Evolutionary conservation across 2,113 vertebrate species (phyloP), one percentile per base, ranked within the genome.

Genomic region (Saguinus imperator): DNA sequence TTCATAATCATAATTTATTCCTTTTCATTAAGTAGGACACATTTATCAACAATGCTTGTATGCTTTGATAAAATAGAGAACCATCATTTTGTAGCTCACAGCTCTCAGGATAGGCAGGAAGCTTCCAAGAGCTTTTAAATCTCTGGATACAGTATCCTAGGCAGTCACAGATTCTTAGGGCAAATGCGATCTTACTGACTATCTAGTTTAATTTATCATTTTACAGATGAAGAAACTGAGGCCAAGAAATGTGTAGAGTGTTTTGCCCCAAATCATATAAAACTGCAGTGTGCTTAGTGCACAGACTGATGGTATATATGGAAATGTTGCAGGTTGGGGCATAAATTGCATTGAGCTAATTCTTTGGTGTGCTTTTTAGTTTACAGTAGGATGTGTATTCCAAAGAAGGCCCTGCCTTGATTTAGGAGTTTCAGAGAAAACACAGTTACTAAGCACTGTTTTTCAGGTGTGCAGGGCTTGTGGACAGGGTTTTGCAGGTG

Each of bases 361-460:
- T 95, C 45, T 81, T 90, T 79, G 40, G 12, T 82, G 35, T 87
- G 32, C 40, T 85, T 61, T 80, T 84, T 84, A 55, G 50, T 82
- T 89, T 82, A 88, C 6, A 82, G 35, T 61, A 76, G 37, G 9
- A 58, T 87, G 2, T 72, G 1, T 73, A 25, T 97, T 61, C 58
- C 72, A 83, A 37, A 72, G 37, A 77, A 77, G 52, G 29, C 37
- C 35, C 18, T 82, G 27, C 12, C 7, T 43, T 87, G 68, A 93
- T 70, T 89, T 84, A 96, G 89, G 83, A 82, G 40, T 86, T 82
- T 93, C 52, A 92, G 57, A 70, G 72, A 82, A 79, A 88, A 50
- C 11, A 21, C 16, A 72, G 14, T 84, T 55, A 40, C 61, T 18
- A n/a, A 48, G 13, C 8, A 7, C 55, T 32, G 6, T 88, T 83